These are phyloP conservation scores for Meleagris gallopavo DNA, from an alignment of 2,113 vertebrate genomes.

Conservation along the genomic window DNA sequence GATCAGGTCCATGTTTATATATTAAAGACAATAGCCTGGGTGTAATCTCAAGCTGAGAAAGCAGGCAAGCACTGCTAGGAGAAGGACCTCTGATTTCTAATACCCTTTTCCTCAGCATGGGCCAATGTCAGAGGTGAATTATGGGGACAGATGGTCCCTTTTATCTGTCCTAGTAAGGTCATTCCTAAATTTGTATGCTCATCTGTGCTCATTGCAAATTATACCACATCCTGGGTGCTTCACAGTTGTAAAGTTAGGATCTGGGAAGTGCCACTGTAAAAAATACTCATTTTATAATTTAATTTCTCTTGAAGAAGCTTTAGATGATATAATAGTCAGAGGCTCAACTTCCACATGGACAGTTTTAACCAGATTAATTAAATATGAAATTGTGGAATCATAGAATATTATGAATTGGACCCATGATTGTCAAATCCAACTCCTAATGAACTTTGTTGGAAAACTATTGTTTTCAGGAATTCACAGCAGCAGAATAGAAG, in stretches of 20 bases:
- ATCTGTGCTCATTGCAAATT: not conserved
- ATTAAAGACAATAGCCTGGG: not conserved
- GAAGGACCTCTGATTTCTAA: not conserved
- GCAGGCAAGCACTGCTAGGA: not conserved
- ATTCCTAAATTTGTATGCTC: not conserved
- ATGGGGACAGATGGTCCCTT: not conserved
- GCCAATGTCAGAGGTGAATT: conserved; percentile 16
- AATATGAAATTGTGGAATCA: not conserved
- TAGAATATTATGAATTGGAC: too few relatives aligned
- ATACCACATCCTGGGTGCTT: not conserved
- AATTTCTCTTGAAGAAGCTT: not conserved
- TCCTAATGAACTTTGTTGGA: not conserved
- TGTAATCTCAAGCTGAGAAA: not conserved
- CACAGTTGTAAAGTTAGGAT: not conserved
- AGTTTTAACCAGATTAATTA: not conserved
- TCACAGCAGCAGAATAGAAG: not conserved
- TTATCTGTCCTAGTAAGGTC: conserved; percentile 21
- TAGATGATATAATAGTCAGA: not conserved
- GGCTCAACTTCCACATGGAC: not conserved
- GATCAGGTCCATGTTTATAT: not conserved
- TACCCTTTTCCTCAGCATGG: not conserved
- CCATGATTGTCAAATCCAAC: too few relatives aligned
- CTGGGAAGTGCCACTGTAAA: not conserved
- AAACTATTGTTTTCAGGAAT: not conserved
- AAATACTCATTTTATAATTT: not conserved